These are phyloP conservation scores for Resseliella maxima DNA, from an alignment of 2,888 invertebrate genomes.

Conservation along the genomic window DNA sequence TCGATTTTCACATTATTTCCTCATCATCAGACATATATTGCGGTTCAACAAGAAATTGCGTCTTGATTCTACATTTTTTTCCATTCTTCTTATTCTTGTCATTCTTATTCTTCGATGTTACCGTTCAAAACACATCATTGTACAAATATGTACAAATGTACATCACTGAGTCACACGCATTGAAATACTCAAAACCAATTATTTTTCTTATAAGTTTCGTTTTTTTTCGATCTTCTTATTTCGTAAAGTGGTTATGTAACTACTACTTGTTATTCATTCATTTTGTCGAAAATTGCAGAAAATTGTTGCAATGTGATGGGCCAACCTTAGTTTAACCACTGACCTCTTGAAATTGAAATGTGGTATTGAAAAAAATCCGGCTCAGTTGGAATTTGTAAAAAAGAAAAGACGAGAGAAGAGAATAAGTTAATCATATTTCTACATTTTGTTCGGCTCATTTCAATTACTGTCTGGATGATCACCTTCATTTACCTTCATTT, in stretches of 20 bases:
- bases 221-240: not conserved
- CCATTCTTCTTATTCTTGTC: no score
- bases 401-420: no score
- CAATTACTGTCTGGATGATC: no score
- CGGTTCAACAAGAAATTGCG: constrained; percentile 12
- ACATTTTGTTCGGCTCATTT: no score
- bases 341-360: constrained; percentile 3
- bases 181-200: not conserved
- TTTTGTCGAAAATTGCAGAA: constrained; percentile 41
- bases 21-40: not conserved
- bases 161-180: not conserved
- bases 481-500: no score
- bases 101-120: not conserved
- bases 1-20: constrained; percentile 27
- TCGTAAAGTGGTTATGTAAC: not conserved
- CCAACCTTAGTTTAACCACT: not conserved
- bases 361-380: not conserved
- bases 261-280: not conserved
- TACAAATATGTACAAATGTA: no score
- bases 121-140: not conserved
- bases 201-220: not conserved
- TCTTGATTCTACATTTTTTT: not conserved
- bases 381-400: no score
- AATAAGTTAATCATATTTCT: no score
- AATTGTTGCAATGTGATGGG: constrained; percentile 12